Percentiles rank a stretch among this genome's conserved stretches.
phyloP scores from a whole-genome alignment of 2,888 invertebrate species.

The Drosophila barbarae region DNA sequence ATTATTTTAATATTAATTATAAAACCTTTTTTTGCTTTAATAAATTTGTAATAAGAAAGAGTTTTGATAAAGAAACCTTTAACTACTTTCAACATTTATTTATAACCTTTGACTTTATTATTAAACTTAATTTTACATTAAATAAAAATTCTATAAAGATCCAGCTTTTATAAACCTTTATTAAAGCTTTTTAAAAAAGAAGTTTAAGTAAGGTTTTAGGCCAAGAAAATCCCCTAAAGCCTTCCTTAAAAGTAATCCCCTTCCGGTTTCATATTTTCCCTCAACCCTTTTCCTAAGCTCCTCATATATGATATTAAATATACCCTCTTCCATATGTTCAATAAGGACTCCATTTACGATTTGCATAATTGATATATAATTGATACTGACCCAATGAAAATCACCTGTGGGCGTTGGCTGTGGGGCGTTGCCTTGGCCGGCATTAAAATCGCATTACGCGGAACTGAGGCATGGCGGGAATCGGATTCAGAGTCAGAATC shows the following conservation, averaged over 20 bases:
- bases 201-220: not conserved
- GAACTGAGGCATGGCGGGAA: constrained; percentile 17
- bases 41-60: too few species aligned
- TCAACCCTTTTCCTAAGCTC: not conserved
- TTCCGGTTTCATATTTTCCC: not conserved
- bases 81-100: not conserved
- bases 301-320: too few species aligned
- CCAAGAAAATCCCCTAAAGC: not conserved
- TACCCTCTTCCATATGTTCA: not conserved
- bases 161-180: not conserved
- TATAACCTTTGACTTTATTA: not conserved
- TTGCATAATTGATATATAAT: constrained; percentile 38
- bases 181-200: not conserved
- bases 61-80: too few species aligned
- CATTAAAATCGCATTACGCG: constrained; percentile 62
- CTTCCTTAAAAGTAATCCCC: not conserved
- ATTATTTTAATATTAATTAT: not conserved
- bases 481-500: constrained; percentile 19
- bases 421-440: constrained; percentile 51
- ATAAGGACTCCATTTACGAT: not conserved
- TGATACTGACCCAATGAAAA: constrained; percentile 26
- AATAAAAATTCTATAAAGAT: not conserved
- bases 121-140: not conserved
- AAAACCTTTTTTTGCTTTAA: not conserved
- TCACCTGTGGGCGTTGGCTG: constrained; percentile 2